Base-by-base conservation (phyloP, 2,113 vertebrate genomes). In the Colius striatus region DNA sequence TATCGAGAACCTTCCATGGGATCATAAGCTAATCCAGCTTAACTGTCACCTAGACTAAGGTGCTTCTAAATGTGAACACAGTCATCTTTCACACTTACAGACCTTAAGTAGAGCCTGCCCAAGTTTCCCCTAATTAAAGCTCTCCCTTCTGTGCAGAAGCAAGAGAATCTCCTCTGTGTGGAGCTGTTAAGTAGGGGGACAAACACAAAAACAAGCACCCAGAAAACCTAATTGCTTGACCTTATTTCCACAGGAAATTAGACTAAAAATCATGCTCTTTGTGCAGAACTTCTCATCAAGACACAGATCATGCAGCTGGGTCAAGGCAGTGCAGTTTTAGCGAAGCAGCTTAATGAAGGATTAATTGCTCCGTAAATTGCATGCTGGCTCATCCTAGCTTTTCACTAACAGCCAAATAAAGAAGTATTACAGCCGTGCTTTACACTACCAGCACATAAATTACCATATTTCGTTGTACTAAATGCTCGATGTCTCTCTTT, bases 401-500 rank as follows among this genome's bases (percentile, higher is more conserved):
- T 90, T 73, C 76, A 70, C 41, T 41, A 48, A 23, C 43, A 79
- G 84, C 74, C 84, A 94, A 78, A 75, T 43, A 43, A 82, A 75
- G 66, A 74, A 15, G 26, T 19, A 57, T n/a, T 48, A 29, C 27
- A 78, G 71, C 43, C 50, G 50, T 9, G 51, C 66, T 87, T 84
- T 73, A 61, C 63, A 15, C 79, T 74, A 76, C 18, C 65, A 78
- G 63, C 61, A 65, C 75, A 19, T 3, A 70, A 87, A 93, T 97
- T 94, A 99, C 98, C 97, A 12, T 48, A 21, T 95, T 98, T 16
- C 98, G 98, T 85, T 99, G 99, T 36, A 98, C 98, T 18, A 99
- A 96, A 84, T 98, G 98, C 25, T 99, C 99, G 11, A 99, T 85
- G 86, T 99, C 99, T 75, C 99, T 98, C 95, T 98, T 99, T 10